A percentile compares a stretch with the other conserved stretches of the same genome.
Conservation (phyloP, 2,113 vertebrate species). For the Ranitomeya variabilis region DNA sequence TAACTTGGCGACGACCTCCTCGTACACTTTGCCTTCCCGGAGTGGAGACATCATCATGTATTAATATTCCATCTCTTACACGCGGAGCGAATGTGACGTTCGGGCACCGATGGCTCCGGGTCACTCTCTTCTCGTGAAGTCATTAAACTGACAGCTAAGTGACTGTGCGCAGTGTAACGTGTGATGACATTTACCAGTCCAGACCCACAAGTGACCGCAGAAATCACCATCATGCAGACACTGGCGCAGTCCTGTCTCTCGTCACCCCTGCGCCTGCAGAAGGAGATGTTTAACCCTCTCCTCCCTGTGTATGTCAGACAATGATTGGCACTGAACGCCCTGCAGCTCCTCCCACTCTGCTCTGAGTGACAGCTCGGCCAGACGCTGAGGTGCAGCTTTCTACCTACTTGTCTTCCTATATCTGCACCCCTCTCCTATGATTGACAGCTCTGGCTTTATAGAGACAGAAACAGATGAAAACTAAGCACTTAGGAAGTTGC, state of each 20-base stretch:
- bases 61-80: conserved; percentile 4
- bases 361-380: no score
- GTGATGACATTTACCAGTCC: conserved; percentile 58
- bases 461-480: no score
- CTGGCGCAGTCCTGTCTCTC: neutral
- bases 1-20: neutral
- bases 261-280: neutral
- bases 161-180: conserved; percentile 45
- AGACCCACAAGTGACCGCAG: conserved; percentile 58
- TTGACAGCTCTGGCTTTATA: no score
- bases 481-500: no score
- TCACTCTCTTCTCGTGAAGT: conserved; percentile 48
- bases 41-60: conserved; percentile 13
- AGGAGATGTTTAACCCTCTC: neutral
- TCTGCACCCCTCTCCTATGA: no score
- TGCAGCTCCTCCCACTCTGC: no score
- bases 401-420: no score
- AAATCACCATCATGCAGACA: conserved; percentile 31
- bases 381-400: no score
- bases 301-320: neutral
- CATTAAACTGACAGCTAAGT: conserved; percentile 54
- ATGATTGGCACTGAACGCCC: neutral
- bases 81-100: conserved; percentile 14
- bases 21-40: neutral
- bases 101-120: conserved; percentile 19